Evolutionary conservation across 2,888 invertebrate species (phyloP), one percentile per base, ranked within the genome.

Genomic region (Odontocolon sp.): DNA sequence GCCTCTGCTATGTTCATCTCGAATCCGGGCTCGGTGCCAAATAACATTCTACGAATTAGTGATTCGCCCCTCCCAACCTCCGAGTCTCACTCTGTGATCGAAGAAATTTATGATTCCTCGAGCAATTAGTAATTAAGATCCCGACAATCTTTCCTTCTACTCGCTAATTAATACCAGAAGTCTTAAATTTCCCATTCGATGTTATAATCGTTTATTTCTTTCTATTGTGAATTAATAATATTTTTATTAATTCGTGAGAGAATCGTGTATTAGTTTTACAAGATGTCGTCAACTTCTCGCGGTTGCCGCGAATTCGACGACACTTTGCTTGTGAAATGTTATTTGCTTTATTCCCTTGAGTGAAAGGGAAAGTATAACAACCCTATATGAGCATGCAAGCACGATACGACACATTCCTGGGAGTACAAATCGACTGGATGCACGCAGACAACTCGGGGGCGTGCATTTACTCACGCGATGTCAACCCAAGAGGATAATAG

Each of bases 41-140:
- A 85, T 84, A 82, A 86, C 80, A 86, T 84, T 84, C 82, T 72
- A 74, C 64, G 83, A 80, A 84, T 79, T 80, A 78, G 69, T 68
- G 61, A 21, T 52, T 64, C 54, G 71, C 14, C 69, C 57, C 67
- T 63, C 73, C 68, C 59, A 36, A 5, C 18, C 47, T 18, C 31
- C 70, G 45, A 61, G 38, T 28, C 57, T 31, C 50, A 52, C 31
- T 23, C 40, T 31, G 45, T 31, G 66, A 66, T 72, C 75, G 68
- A 56, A 56, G 50, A 78, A 77, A 78, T 78, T 75, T 72, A 80
- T 75, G 74, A 71, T 74, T 63, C 56, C 26, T 11, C 50, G 31
- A 61, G 66, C 77, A 77, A 80, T 77, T 80, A 71, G 75, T 61
- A 64, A 61, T 70, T 57, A 54, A 57, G 42, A 42, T 56, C 63